Evolutionary conservation across 2,113 vertebrate genomes (phyloP), one percentile per base, ranked within the genome.

Genomic region (Halcyon malimbica): DNA sequence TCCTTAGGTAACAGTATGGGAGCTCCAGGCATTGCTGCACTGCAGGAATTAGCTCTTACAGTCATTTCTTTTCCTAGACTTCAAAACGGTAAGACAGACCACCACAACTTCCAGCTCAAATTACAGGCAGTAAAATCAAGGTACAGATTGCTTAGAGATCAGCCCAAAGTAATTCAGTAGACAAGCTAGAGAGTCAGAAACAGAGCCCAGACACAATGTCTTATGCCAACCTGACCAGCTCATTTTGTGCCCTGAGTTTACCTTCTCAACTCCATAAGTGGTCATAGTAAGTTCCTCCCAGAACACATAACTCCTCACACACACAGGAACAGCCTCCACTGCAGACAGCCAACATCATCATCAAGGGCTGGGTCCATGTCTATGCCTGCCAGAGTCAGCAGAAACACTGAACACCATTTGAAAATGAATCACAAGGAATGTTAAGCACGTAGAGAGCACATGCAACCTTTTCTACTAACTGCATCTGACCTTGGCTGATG

Each of bases 261-360:
- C 39, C 39, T 78, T 41, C 59, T 91, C 51, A 75, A 3, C 6
- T 71, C 62, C 53, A 1, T 15, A 67, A 57, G 19, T 16, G 21
- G 4, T 62, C 21, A 26, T 8, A 60, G 25, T n/a, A 62, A 69
- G 25, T 14, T 83, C 29, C 21, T 75, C 14, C 9, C 8, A 57
- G 51, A 78, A 74, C 0, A 81, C 6, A 54, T 0, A 1, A 39
- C 16, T 74, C 69, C 5, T 78, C 0, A 0, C 41, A 74, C 19
- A 42, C 19, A 48, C 7, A 83, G 31, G 18, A 69, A 48, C 19
- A 89, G 28, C 9, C 33, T 71, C 31, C 21, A 7, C 39, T 50
- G 25, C 11, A 89, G 62, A 25, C 6, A 79, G 14, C 3, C 33
- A 56, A 3, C 16, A 26, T 39, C n/a, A 33, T 37, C 60, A 37